phyloP scores from a whole-genome alignment of 2,888 invertebrate genomes.

The Aphodius sticticus region DNA sequence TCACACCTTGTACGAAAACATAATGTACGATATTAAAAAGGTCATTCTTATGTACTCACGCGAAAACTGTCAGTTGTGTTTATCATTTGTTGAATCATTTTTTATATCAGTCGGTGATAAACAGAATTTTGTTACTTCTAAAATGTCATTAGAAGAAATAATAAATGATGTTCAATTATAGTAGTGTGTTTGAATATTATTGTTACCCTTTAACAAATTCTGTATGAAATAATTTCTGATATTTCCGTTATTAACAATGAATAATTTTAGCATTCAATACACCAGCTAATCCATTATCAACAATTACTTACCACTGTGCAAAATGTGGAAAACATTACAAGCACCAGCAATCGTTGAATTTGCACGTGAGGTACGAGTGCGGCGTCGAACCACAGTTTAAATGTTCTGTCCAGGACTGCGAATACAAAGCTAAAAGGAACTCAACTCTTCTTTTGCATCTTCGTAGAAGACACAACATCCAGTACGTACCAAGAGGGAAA shows the following conservation, averaged over 20 bases:
- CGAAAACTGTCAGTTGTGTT: too few species aligned
- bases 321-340: slow-evolving; percentile 32
- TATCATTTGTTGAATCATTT: too few species aligned
- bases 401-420: slow-evolving; percentile 14
- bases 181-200: too few species aligned
- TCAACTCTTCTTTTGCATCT: slow-evolving; percentile 25
- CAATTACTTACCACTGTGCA: slow-evolving; percentile 53
- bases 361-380: slow-evolving; percentile 30
- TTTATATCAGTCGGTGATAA: too few species aligned
- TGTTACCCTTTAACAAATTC: too few species aligned
- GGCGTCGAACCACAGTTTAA: slow-evolving; percentile 28
- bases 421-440: slow-evolving; percentile 27
- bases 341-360: slow-evolving; percentile 48
- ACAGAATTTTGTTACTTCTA: too few species aligned
- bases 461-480: slow-evolving; percentile 22
- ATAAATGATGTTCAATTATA: too few species aligned
- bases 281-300: not conserved
- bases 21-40: not conserved
- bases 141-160: too few species aligned
- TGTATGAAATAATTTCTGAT: not conserved
- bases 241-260: not conserved
- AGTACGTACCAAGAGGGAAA: not conserved
- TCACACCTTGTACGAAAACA: not conserved
- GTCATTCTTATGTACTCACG: too few species aligned
- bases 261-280: not conserved